Conservation (phyloP, 2,888 invertebrate genomes). For the Erebia aethiops region DNA sequence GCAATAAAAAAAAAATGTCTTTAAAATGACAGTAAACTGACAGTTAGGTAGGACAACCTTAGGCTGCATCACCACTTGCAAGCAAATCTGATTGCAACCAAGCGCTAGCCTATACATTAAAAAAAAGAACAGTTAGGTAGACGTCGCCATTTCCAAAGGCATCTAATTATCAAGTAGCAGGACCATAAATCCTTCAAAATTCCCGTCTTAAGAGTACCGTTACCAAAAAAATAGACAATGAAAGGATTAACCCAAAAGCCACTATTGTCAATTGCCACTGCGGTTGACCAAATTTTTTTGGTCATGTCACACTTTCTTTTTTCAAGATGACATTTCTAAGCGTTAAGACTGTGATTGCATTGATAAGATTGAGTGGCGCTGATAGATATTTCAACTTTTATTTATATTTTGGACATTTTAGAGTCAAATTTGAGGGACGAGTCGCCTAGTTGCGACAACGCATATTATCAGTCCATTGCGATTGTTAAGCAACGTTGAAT, state of each 20-base stretch:
- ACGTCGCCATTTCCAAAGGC: not conserved
- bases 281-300: slow-evolving; percentile 6
- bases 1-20: too few relatives aligned
- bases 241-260: slow-evolving; percentile 14
- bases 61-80: too few relatives aligned
- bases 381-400: not conserved
- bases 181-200: slow-evolving; percentile 14
- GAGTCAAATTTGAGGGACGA: not conserved
- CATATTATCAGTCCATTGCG: too few relatives aligned
- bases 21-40: too few relatives aligned
- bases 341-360: not conserved
- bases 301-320: slow-evolving; percentile 8
- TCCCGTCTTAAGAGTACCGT: not conserved
- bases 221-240: slow-evolving; percentile 1
- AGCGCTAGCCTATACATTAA: too few relatives aligned
- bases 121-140: not conserved
- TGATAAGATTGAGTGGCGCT: slow-evolving; percentile 5
- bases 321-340: not conserved
- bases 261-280: slow-evolving; percentile 17
- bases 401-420: not conserved
- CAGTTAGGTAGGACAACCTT: too few relatives aligned
- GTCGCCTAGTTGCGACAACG: too few relatives aligned
- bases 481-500: too few relatives aligned
- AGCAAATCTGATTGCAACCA: too few relatives aligned
- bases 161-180: slow-evolving; percentile 11